phyloP scores from a whole-genome alignment of 1,140 invertebrate species.

The Drosophila dunni region DNA sequence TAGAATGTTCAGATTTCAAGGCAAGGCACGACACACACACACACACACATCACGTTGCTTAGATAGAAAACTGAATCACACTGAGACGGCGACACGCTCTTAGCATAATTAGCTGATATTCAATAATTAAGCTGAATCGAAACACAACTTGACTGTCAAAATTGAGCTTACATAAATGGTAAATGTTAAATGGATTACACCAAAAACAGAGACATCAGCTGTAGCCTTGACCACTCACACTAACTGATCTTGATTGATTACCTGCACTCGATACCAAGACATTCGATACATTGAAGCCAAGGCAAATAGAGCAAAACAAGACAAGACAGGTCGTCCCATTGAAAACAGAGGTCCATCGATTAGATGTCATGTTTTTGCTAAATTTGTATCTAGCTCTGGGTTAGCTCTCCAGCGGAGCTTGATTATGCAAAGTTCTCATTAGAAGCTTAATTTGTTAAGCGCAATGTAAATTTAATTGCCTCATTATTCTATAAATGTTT shows the following conservation, averaged over 20 bases:
- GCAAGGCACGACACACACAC: slow-evolving; percentile 35
- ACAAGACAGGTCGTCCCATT: not conserved
- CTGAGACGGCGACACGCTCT: slow-evolving; percentile 47
- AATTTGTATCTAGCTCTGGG: not conserved
- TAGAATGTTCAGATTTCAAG: slow-evolving; percentile 66
- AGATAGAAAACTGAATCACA: slow-evolving; percentile 31
- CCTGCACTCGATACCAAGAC: slow-evolving; percentile 11
- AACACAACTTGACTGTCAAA: slow-evolving; percentile 29
- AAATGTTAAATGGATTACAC: slow-evolving; percentile 24
- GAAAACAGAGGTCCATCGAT: slow-evolving; percentile 26
- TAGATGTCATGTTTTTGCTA: slow-evolving; percentile 9
- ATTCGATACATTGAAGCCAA: slow-evolving; percentile 10
- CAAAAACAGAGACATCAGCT: slow-evolving; percentile 8
- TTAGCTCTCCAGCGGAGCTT: slow-evolving; percentile 1
- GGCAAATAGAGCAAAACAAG: slow-evolving; percentile 5
- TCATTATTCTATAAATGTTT: slow-evolving; percentile 57
- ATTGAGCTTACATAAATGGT: slow-evolving; percentile 16
- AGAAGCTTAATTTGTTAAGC: slow-evolving; percentile 56
- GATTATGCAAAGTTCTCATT: slow-evolving; percentile 58
- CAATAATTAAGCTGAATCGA: slow-evolving; percentile 65
- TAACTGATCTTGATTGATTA: slow-evolving; percentile 54
- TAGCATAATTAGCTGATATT: slow-evolving; percentile 72
- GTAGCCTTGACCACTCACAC: slow-evolving; percentile 37
- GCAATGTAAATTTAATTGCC: slow-evolving; percentile 65
- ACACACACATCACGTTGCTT: slow-evolving; percentile 3